A percentile compares a stretch with the other conserved stretches of the same genome.
Conservation (phyloP, 1,140 invertebrate genomes). For the Araneus ventricosus region DNA sequence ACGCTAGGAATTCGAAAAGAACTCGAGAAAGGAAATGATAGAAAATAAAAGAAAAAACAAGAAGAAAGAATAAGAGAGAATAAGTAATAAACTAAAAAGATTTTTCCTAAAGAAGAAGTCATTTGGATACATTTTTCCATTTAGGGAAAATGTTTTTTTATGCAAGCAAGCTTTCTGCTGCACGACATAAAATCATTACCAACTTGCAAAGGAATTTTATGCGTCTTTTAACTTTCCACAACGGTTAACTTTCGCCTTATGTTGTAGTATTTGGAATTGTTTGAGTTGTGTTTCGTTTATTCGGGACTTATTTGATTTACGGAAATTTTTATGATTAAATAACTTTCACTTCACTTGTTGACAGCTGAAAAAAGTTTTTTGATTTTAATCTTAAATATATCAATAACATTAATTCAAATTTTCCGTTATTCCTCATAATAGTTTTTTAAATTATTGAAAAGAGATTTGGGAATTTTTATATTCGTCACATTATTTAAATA, state of each 20-base stretch:
- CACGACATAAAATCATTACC: conserved; percentile 58
- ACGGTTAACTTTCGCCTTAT: not conserved
- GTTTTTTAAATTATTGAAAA: too few relatives aligned
- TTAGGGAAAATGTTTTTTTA: conserved; percentile 27
- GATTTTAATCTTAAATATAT: too few relatives aligned
- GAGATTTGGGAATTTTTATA: too few relatives aligned
- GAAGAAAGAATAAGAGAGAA: too few relatives aligned
- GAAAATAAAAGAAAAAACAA: not conserved
- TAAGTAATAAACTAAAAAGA: not conserved
- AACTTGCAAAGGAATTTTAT: conserved; percentile 52
- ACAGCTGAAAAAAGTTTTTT: not conserved
- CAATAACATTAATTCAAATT: too few relatives aligned
- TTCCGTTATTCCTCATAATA: too few relatives aligned
- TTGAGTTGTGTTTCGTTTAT: not conserved
- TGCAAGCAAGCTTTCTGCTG: not conserved
- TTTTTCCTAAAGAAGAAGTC: conserved; percentile 49
- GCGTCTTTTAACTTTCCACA: conserved; percentile 10
- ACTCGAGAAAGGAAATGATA: not conserved
- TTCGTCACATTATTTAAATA: too few relatives aligned
- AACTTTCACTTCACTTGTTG: not conserved
- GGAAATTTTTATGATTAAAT: not conserved
- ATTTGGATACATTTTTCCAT: conserved; percentile 61
- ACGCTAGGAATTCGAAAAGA: conserved; percentile 23
- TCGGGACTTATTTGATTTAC: not conserved
- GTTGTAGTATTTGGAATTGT: not conserved